Conservation (phyloP, 2,797 vertebrate genomes). For the Eulemur rubriventer region DNA sequence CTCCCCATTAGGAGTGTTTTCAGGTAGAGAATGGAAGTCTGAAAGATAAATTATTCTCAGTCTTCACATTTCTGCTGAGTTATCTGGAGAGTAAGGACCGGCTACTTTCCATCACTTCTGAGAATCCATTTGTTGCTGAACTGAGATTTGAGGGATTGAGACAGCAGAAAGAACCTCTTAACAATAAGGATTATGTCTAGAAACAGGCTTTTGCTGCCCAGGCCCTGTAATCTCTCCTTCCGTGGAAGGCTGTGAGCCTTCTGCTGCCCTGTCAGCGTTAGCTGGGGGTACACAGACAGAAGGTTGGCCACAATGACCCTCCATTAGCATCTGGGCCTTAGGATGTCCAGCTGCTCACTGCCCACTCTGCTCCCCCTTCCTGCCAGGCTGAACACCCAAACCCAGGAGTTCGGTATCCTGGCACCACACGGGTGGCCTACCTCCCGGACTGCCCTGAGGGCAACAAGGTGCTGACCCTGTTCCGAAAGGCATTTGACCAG, state of each 20-base stretch:
- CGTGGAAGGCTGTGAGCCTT: neutral
- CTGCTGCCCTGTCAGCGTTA: neutral
- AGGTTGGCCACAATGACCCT: neutral
- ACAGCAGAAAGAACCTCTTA: constrained; percentile 30
- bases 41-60: constrained; percentile 9
- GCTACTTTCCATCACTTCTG: neutral
- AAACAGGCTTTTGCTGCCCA: constrained; percentile 9
- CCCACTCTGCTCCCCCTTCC: constrained; percentile 9
- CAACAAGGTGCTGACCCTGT: constrained; percentile 94
- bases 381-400: constrained; percentile 94
- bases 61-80: constrained; percentile 39
- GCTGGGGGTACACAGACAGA: neutral
- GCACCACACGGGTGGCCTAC: constrained; percentile 95
- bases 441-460: constrained; percentile 97
- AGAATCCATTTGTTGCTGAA: neutral
- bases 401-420: constrained; percentile 95
- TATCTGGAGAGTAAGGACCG: neutral
- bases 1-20: neutral
- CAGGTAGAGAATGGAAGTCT: constrained; percentile 10
- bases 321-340: neutral
- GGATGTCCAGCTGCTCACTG: constrained; percentile 19
- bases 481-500: constrained; percentile 95
- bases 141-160: constrained; percentile 27
- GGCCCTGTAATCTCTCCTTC: neutral
- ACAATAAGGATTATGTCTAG: constrained; percentile 14